These are phyloP conservation scores for Echinarachnius parma DNA, from an alignment of 53 echinoderm and acorn worm species.

Conservation along the genomic window DNA sequence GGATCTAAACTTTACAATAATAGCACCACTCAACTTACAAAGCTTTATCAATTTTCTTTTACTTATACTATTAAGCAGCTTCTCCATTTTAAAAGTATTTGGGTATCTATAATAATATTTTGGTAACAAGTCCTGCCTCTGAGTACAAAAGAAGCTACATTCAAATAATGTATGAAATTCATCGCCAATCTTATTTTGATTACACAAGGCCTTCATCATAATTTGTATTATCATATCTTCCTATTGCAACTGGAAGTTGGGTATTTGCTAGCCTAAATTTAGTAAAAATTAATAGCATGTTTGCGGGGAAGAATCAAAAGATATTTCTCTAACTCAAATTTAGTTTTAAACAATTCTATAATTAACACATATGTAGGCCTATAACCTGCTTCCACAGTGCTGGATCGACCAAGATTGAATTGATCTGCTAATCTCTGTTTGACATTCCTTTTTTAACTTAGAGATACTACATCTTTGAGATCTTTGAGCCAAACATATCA, in stretches of 20 bases:
- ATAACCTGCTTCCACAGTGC: background rate
- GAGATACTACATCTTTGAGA: background rate
- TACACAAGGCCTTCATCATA: background rate
- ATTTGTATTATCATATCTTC: background rate
- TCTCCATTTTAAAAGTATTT: slow-evolving; percentile 8
- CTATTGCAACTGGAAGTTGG: background rate
- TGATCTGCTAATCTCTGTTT: slow-evolving; percentile 4
- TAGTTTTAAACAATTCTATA: slow-evolving; percentile 2
- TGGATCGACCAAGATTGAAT: background rate
- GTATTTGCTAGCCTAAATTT: background rate
- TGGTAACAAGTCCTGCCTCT: background rate
- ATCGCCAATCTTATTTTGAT: background rate
- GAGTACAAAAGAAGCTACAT: background rate
- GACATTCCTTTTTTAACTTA: background rate
- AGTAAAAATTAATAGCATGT: background rate
- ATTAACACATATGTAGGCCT: background rate
- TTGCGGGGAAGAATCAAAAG: background rate
- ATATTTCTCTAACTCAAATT: slow-evolving; percentile 2
- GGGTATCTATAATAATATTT: slow-evolving; percentile 3
- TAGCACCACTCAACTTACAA: background rate
- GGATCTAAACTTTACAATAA: no score
- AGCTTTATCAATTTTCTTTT: no score
- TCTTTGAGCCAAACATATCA: background rate
- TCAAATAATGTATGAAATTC: slow-evolving; percentile 6
- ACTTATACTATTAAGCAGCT: background rate